A percentile compares a stretch with the other conserved stretches of the same genome.
These are phyloP conservation scores for Baccha elongata DNA, from an alignment of 2,888 invertebrate species.

Conservation along the genomic window DNA sequence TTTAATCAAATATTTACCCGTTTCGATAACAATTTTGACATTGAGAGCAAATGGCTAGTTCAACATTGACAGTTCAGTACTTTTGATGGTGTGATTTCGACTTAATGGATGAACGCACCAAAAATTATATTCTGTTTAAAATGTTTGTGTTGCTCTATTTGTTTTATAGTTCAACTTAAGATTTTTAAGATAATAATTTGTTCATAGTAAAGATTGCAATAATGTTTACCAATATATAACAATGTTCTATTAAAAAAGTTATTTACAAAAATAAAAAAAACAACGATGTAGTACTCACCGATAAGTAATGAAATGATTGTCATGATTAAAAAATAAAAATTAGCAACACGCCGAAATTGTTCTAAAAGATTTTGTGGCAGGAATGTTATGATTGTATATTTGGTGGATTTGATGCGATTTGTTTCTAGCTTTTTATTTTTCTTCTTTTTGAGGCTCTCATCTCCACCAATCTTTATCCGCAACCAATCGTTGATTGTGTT, in stretches of 20 bases:
- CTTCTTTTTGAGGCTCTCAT: slow-evolving; percentile 82
- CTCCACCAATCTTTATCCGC: slow-evolving; percentile 85
- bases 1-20: slow-evolving; percentile 57
- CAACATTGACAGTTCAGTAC: slow-evolving; percentile 34
- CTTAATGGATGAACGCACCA: slow-evolving; percentile 28
- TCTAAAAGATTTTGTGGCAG: slow-evolving; percentile 91
- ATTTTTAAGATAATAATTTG: too few species aligned
- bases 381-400: slow-evolving; percentile 91
- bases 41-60: slow-evolving; percentile 52
- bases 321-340: slow-evolving; percentile 92
- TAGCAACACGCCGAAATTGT: slow-evolving; percentile 92
- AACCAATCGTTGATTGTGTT: slow-evolving; percentile 85
- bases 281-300: slow-evolving; percentile 84
- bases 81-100: background rate
- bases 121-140: slow-evolving; percentile 16
- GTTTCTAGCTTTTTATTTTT: slow-evolving; percentile 76
- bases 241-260: too few species aligned
- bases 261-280: too few species aligned
- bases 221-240: too few species aligned
- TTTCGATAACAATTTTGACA: slow-evolving; percentile 67
- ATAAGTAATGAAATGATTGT: slow-evolving; percentile 87
- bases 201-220: too few species aligned
- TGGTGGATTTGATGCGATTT: slow-evolving; percentile 86
- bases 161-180: background rate
- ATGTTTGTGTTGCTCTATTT: background rate